These are phyloP conservation scores for Phyllotreta cruciferae DNA, from an alignment of 2,888 invertebrate species.

Conservation along the genomic window DNA sequence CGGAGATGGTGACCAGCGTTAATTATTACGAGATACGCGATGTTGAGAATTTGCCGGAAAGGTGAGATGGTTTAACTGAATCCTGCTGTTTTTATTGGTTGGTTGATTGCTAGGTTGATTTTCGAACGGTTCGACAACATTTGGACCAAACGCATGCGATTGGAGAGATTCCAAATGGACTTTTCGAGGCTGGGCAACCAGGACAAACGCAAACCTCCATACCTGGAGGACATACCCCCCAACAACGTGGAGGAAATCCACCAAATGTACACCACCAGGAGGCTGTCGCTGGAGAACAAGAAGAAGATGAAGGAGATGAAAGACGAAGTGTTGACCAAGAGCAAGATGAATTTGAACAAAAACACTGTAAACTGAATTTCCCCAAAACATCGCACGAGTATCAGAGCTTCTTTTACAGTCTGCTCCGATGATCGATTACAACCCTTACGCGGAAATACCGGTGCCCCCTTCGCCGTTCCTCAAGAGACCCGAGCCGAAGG, in stretches of 20 bases:
- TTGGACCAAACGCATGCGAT: slow-evolving; percentile 17
- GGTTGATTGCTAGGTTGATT: too few relatives aligned
- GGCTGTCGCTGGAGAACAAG: not conserved
- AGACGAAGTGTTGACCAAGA: too few relatives aligned
- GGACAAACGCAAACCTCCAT: too few relatives aligned
- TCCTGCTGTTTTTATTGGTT: too few relatives aligned
- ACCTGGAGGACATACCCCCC: too few relatives aligned
- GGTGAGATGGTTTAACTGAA: slow-evolving; percentile 6
- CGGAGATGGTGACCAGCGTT: not conserved
- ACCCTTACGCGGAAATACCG: too few relatives aligned
- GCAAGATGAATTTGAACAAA: too few relatives aligned
- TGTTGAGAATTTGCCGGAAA: slow-evolving; percentile 33
- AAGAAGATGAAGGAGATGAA: not conserved
- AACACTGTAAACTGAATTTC: not conserved
- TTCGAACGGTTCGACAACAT: slow-evolving; percentile 43
- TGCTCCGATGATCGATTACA: too few relatives aligned
- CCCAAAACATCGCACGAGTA: not conserved
- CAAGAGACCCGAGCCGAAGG: slow-evolving; percentile 36
- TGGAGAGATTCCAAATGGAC: slow-evolving; percentile 22
- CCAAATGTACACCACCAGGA: too few relatives aligned
- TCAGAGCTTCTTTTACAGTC: too few relatives aligned
- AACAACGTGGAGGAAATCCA: too few relatives aligned
- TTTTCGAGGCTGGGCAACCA: slow-evolving; percentile 5
- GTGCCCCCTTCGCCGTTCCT: too few relatives aligned
- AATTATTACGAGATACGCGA: slow-evolving; percentile 10